Evolutionary conservation across 2,888 invertebrate species (phyloP), one percentile per base, ranked within the genome.

Genomic region (Limenitis camilla): DNA sequence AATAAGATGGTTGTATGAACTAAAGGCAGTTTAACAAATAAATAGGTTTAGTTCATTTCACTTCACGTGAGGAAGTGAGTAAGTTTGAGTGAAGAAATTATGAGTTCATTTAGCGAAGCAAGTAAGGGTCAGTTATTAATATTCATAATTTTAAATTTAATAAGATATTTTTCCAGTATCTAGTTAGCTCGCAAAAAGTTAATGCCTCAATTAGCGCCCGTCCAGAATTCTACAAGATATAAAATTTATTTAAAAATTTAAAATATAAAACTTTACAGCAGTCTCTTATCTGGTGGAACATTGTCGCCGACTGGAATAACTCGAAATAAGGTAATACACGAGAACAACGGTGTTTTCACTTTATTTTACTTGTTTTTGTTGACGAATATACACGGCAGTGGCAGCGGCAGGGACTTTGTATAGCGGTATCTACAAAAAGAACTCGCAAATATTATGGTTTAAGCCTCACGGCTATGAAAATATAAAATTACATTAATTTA

Each of bases 281-380:
- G 49, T 52, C 40, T 57, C 49, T 43, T 55, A 55, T 52, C 46
- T 55, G 42, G 43, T 44, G 49, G 48, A 48, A 52, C 46, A 45
- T 51, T 31, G 49, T 40, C 50, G 61, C 65, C 61, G 67, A 68
- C 68, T 71, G 67, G 63, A 72, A 76, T 71, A 77, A 75, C 71
- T 70, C 69, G 67, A 69, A 68, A 69, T 65, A 68, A 71, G 68
- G 77, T 79, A 79, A 82, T 77, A 77, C 80, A 81, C 69, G 75
- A 78, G 78, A 77, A 77, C 78, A 80, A 79, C 77, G 76, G 40
- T 77, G 76, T 81, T 81, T 78, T 76, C 78, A 78, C 76, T 81
- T 79, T 81, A 78, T 82, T 82, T 78, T 75, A 72, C 74, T 78
- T 76, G 73, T 79, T 83, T 81, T 79, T 78, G 74, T 72, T 75